Evolutionary conservation across 2,797 vertebrate genomes (phyloP).

Genomic region (Eleutherodactylus coqui): DNA sequence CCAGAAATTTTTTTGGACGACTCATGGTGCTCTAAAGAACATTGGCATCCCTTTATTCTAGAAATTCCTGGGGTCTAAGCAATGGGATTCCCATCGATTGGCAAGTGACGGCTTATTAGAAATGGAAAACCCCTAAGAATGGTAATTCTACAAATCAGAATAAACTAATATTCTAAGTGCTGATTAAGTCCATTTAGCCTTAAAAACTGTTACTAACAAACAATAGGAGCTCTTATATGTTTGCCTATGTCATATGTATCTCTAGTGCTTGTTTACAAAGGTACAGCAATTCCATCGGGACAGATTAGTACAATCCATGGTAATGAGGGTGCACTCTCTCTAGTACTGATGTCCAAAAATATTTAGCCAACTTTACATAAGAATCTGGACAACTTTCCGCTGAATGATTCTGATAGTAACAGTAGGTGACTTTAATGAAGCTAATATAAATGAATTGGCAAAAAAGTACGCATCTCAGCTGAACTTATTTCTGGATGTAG

Average conservation of each 20-base stretch:
- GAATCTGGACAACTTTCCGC: background rate
- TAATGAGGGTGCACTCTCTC: background rate
- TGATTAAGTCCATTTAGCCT: too few species aligned
- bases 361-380: background rate
- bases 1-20: too few species aligned
- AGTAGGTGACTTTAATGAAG: background rate
- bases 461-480: background rate
- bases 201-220: too few species aligned
- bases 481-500: constrained; percentile 15
- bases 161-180: too few species aligned
- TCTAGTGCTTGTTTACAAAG: background rate
- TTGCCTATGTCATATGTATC: background rate
- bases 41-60: too few species aligned
- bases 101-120: too few species aligned
- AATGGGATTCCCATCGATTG: too few species aligned
- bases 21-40: too few species aligned
- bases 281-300: background rate
- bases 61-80: too few species aligned
- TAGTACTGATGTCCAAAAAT: background rate
- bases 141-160: too few species aligned
- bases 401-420: constrained; percentile 10
- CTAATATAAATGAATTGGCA: background rate
- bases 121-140: too few species aligned
- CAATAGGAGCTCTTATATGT: background rate
- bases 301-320: background rate